Evolutionary conservation across 2,888 invertebrate species (phyloP), one percentile per base, ranked within the genome.

Genomic region (Bombylius discolor): DNA sequence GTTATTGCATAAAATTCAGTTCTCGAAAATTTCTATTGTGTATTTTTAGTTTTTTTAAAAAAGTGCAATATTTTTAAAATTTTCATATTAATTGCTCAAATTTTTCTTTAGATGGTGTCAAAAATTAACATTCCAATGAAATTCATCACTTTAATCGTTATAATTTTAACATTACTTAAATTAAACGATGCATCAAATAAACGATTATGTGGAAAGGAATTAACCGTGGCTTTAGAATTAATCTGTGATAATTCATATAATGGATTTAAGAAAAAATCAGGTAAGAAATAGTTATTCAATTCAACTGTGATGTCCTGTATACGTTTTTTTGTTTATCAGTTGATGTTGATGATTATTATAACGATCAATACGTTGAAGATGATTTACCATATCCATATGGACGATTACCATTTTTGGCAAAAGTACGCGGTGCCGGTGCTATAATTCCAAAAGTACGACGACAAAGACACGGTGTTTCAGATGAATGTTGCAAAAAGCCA

Each of bases 401-500:
- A 14, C 46, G 51, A 34, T 45, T 51, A 46, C 55, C 50, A 36
- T 54, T 51, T 44, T 39, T 54, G 49, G 31, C 53, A 14, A 54
- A 54, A 39, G 36, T 57, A 14, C 47, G 51, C 23, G 49, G 51
- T 5, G 23, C 23, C 23, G 50, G 51, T 33, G 54, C 50, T n/a
- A 14, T 57, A 11, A 45, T 51, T n/a, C 53, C 57, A 42, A 53
- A 51, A 45, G 49, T 54, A n/a, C 44, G 57, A 32, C 51, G 57
- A 32, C 31, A 48, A 23, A 47, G 53, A 51, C 47, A 51, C n/a
- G 53, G 57, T 14, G 47, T 57, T 31, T 51, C 57, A 13, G 54
- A 53, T 39, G 57, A 57, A 51, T 57, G 57, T 34, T 57, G 57
- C 31, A 51, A 51, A 11, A 57, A 57, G 32, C 49, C 57, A 51